These are phyloP conservation scores for Channa argus DNA, from an alignment of 2,113 vertebrate species.

Conservation along the genomic window DNA sequence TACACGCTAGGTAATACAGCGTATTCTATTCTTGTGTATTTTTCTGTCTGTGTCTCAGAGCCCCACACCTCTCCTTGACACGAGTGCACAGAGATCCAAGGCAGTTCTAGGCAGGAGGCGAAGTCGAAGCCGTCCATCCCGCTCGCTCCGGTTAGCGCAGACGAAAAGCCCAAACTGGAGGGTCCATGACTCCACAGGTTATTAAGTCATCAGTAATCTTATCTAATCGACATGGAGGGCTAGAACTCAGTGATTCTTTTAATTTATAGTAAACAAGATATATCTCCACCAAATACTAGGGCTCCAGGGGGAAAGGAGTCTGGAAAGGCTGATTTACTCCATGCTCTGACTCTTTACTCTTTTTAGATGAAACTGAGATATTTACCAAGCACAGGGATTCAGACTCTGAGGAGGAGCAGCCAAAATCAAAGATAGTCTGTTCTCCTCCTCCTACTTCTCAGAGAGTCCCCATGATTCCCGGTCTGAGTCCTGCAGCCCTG, in stretches of 20 bases:
- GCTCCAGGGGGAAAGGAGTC: background rate
- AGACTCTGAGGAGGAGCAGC: conserved; percentile 73
- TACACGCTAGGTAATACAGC: background rate
- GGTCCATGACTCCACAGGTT: conserved; percentile 89
- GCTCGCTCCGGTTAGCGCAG: conserved; percentile 57
- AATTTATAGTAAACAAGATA: background rate
- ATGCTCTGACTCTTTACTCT: conserved; percentile 6
- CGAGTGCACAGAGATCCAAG: conserved; percentile 85
- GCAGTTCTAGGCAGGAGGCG: conserved; percentile 84
- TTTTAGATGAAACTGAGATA: conserved; percentile 42
- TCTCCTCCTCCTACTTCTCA: conserved; percentile 67
- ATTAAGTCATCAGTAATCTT: background rate
- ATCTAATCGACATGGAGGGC: background rate
- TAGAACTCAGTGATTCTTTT: background rate
- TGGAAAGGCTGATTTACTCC: background rate
- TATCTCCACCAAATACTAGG: background rate
- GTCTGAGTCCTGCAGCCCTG: conserved; percentile 85
- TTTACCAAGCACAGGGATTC: conserved; percentile 42
- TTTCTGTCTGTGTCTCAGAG: conserved; percentile 76
- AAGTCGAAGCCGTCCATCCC: conserved; percentile 80
- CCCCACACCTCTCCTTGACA: conserved; percentile 86
- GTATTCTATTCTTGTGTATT: background rate
- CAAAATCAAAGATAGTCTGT: conserved; percentile 36
- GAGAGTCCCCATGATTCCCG: conserved; percentile 86
- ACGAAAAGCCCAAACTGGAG: conserved; percentile 75